Evolutionary conservation across 2,888 invertebrate genomes (phyloP).

Genomic region (Isotomurus palustris): DNA sequence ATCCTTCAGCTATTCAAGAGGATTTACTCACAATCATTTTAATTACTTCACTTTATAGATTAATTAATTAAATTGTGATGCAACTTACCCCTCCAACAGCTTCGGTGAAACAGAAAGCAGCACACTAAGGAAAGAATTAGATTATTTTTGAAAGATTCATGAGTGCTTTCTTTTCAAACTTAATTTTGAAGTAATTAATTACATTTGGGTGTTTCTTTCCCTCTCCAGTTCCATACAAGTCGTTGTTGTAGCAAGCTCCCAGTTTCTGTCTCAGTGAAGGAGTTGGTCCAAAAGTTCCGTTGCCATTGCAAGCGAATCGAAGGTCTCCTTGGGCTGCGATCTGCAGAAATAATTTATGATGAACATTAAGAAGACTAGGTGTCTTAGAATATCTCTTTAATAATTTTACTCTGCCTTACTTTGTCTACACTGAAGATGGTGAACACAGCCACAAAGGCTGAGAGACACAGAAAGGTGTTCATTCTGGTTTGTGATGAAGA

Average conservation of each 20-base stretch:
- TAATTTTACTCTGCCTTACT: no score
- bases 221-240: slow-evolving; percentile 9
- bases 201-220: slow-evolving; percentile 24
- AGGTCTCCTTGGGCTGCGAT: neutral
- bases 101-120: slow-evolving; percentile 29
- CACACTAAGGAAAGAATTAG: slow-evolving; percentile 17
- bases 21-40: neutral
- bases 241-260: slow-evolving; percentile 4
- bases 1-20: slow-evolving; percentile 23
- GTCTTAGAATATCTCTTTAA: no score
- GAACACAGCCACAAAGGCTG: no score
- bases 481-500: no score
- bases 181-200: slow-evolving; percentile 1
- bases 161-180: neutral
- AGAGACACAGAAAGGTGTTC: no score
- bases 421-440: no score
- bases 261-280: slow-evolving; percentile 14
- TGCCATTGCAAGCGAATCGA: slow-evolving; percentile 9
- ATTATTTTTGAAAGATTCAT: slow-evolving; percentile 1
- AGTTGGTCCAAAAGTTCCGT: slow-evolving; percentile 19
- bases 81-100: slow-evolving; percentile 29
- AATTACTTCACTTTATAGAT: neutral
- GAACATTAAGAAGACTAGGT: no score
- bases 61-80: neutral
- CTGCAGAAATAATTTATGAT: no score